Conservation (phyloP, 2,888 invertebrate genomes). For the Microctonus aethiopoides region DNA sequence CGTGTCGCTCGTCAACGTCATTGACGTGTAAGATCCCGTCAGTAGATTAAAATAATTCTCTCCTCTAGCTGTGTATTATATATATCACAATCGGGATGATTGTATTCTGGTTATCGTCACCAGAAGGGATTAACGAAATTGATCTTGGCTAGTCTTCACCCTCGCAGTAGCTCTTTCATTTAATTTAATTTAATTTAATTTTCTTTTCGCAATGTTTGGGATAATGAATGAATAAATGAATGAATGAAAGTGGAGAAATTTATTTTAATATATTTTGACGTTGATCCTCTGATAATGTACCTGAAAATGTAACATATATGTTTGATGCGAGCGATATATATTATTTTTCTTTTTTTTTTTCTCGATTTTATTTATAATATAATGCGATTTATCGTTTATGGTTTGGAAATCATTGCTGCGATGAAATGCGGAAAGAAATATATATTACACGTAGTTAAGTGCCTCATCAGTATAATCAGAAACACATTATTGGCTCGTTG, state of each 20-base stretch:
- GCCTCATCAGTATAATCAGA: conserved; percentile 63
- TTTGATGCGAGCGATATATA: no score
- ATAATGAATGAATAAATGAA: no score
- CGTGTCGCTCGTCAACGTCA: conserved; percentile 48
- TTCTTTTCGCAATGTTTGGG: neutral
- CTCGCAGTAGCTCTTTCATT: neutral
- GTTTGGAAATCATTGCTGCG: neutral
- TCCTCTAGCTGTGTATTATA: neutral
- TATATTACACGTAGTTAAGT: conserved; percentile 39
- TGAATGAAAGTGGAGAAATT: neutral
- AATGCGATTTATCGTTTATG: neutral
- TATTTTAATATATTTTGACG: no score
- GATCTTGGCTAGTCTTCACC: conserved; percentile 20
- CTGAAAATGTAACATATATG: no score
- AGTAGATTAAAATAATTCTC: conserved; percentile 21
- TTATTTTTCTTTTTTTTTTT: no score
- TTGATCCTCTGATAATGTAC: no score
- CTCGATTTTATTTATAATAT: neutral
- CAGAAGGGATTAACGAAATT: conserved; percentile 29
- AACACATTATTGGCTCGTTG: conserved; percentile 65
- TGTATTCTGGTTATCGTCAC: conserved; percentile 20
- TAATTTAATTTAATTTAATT: neutral
- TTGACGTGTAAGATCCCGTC: conserved; percentile 17
- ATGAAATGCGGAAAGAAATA: neutral
- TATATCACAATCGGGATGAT: neutral